phyloP scores from a whole-genome alignment of 2,797 vertebrate genomes.

The Aselliscus stoliczkanus region DNA sequence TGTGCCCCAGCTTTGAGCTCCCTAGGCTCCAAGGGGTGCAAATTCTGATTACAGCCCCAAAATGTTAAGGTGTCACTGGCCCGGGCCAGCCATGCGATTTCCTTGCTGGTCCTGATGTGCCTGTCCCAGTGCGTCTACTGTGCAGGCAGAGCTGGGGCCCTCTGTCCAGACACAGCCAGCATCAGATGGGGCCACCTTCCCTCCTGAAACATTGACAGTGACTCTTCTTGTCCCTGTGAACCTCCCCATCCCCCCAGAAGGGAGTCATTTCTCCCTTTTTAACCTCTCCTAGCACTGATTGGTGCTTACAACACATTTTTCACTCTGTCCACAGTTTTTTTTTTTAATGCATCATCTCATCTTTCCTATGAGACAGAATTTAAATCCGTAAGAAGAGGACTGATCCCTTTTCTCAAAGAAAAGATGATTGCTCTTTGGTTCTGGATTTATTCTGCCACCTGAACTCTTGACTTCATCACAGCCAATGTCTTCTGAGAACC shows the following conservation, averaged over 20 bases:
- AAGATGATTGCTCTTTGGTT: neutral
- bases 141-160: neutral
- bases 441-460: too few species aligned
- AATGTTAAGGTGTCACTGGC: neutral
- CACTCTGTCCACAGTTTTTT: neutral
- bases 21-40: neutral
- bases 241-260: neutral
- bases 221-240: neutral
- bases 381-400: neutral
- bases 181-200: neutral
- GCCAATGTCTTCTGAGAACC: neutral
- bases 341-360: neutral
- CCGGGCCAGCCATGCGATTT: neutral
- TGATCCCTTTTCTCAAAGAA: neutral
- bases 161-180: fast-evolving
- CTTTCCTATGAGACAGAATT: neutral
- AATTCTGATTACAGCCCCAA: neutral
- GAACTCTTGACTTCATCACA: neutral
- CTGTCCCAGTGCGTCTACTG: fast-evolving
- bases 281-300: neutral
- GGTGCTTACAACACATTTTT: neutral
- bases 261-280: neutral
- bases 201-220: neutral
- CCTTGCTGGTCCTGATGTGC: neutral
- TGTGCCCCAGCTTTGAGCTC: neutral